These are phyloP conservation scores for Stramonita haemastoma DNA, from an alignment of 2,888 invertebrate species.

Conservation along the genomic window DNA sequence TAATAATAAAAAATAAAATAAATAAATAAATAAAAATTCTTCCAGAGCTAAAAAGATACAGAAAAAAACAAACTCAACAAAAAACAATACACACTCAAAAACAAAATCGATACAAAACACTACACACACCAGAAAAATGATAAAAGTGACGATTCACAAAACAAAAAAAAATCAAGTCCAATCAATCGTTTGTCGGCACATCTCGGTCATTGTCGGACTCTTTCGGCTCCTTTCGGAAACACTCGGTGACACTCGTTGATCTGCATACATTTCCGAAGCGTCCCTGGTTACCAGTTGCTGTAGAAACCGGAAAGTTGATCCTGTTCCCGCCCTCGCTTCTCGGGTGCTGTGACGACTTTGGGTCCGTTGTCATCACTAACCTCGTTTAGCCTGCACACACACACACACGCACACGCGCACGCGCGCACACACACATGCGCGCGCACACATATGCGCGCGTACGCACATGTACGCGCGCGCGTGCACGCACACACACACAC, in stretches of 20 bases:
- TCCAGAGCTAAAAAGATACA: no score
- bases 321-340: background rate
- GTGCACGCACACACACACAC: conserved; percentile 21
- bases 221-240: background rate
- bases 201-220: background rate
- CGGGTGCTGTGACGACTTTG: no score
- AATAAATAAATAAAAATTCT: no score
- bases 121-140: no score
- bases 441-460: background rate
- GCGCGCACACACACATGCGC: background rate
- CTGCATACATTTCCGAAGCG: background rate
- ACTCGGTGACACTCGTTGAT: background rate
- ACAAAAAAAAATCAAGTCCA: no score
- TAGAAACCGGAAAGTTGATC: background rate
- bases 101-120: no score
- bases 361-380: no score
- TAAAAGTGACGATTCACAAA: no score
- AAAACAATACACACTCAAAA: no score
- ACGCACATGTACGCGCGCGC: background rate
- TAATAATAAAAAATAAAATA: no score
- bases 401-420: background rate
- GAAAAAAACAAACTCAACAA: no score
- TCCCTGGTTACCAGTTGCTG: background rate
- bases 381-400: background rate
- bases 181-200: no score